These are phyloP conservation scores for Pollimyrus isidori DNA, from an alignment of 2,113 vertebrate species.

Conservation along the genomic window DNA sequence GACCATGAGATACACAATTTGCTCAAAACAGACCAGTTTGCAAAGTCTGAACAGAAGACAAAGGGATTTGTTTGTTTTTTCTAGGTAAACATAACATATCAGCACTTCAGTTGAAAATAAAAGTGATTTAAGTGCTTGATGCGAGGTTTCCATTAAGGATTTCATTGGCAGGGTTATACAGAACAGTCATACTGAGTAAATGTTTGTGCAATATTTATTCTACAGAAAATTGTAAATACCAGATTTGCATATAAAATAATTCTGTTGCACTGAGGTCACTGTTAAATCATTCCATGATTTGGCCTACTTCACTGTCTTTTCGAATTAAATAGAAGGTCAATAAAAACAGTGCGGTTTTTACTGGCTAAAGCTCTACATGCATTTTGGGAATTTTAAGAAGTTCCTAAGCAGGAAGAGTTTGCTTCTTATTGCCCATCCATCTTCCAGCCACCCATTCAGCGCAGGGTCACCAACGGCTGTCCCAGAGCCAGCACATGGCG, in stretches of 20 bases:
- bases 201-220: not conserved
- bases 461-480: not conserved
- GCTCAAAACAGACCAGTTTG: not conserved
- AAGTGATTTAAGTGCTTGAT: not conserved
- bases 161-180: not conserved
- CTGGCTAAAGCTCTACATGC: not conserved
- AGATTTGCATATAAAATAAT: constrained; percentile 4
- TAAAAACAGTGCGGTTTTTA: not conserved
- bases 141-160: not conserved
- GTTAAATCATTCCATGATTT: not conserved
- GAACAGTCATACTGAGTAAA: not conserved
- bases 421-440: not conserved
- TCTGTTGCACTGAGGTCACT: not conserved
- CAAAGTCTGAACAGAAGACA: not conserved
- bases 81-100: not conserved
- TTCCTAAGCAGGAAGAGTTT: not conserved
- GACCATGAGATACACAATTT: not conserved
- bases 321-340: not conserved
- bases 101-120: not conserved
- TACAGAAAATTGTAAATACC: not conserved
- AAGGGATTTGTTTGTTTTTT: not conserved
- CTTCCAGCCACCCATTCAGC: not conserved
- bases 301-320: not conserved
- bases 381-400: not conserved
- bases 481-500: not conserved